Conservation (phyloP, 2,888 invertebrate genomes). For the Andrena praecox region DNA sequence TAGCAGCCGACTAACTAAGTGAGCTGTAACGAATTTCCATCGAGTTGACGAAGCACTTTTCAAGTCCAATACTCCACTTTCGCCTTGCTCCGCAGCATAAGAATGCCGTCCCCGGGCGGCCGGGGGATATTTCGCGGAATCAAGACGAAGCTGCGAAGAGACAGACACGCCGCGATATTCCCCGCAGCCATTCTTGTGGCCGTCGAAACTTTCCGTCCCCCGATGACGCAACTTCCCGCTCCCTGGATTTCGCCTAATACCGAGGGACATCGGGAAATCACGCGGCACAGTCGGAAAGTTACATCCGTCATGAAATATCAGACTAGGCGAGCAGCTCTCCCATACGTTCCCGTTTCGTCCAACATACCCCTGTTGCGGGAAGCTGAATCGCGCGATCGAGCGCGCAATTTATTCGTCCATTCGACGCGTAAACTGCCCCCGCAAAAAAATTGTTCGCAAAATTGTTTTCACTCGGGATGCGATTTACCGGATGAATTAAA, state of each 20-base stretch:
- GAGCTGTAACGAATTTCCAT: conserved; percentile 69
- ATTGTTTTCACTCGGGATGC: too few relatives aligned
- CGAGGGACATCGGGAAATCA: conserved; percentile 14
- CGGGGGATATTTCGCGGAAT: conserved; percentile 44
- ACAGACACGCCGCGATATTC: conserved; percentile 52
- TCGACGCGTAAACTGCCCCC: too few relatives aligned
- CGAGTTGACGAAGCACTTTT: conserved; percentile 70
- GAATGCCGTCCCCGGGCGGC: conserved; percentile 51
- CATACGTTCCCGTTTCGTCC: background rate
- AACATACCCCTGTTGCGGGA: too few relatives aligned
- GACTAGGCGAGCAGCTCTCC: background rate
- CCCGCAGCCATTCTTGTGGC: conserved; percentile 48
- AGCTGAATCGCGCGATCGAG: too few relatives aligned
- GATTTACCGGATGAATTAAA: too few relatives aligned
- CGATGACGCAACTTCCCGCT: conserved; percentile 27
- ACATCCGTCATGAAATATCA: conserved; percentile 1
- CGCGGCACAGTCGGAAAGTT: background rate
- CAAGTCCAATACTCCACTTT: conserved; percentile 63
- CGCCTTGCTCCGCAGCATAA: conserved; percentile 57
- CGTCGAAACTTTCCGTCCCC: conserved; percentile 40
- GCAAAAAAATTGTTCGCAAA: too few relatives aligned
- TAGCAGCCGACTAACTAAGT: conserved; percentile 58
- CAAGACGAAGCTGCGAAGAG: conserved; percentile 41
- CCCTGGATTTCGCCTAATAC: conserved; percentile 19
- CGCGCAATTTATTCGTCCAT: too few relatives aligned